Base-by-base conservation (phyloP, 2,113 vertebrate genomes). In the Alouatta palliata region DNA sequence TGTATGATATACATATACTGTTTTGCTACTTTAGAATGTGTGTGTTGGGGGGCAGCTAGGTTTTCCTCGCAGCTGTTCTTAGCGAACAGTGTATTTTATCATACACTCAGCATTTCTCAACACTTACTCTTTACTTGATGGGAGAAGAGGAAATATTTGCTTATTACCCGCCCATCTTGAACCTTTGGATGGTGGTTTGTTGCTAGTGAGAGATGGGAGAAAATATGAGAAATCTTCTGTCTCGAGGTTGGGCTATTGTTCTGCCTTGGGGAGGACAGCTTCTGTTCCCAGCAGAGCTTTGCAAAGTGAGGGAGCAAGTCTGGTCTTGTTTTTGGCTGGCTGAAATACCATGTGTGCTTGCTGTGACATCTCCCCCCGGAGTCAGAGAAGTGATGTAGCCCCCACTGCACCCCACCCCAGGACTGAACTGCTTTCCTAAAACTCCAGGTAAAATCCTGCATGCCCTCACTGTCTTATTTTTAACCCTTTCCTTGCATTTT, bases 171-270 rank as follows among this genome's bases (percentile, higher is more conserved):
- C 43, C 58, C 37, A 2, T 56, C 64, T 32, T 32, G 71, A 73
- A 2, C 73, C 40, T 66, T 49, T 6, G 10, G 11, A 11, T 84
- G 66, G 56, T 61, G 73, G 32, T 40, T 61, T 19, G 32, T 23
- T 25, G 3, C 4, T 3, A 40, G 90, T 81, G 94, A 52, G 68
- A 97, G 96, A 27, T 32, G 86, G 68, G 93, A 97, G 97, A 95
- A 98, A 98, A 98, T 97, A 98, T 97, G 98, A 98, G 98, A 97
- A 90, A 6, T 47, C 8, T 3, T 79, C 75, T 80, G 14, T 19
- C 17, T 12, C 2, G 56, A n/a, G 43, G 21, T 79, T n/a, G 37
- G 71, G 45, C 43, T 10, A 52, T 27, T 83, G 14, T 6, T 91
- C 40, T 87, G 37, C 70, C 27, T 9, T 6, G 37, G 3, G 6